These are phyloP conservation scores for Orthonychiurus folsomi DNA, from an alignment of 2,888 invertebrate species.

Conservation along the genomic window DNA sequence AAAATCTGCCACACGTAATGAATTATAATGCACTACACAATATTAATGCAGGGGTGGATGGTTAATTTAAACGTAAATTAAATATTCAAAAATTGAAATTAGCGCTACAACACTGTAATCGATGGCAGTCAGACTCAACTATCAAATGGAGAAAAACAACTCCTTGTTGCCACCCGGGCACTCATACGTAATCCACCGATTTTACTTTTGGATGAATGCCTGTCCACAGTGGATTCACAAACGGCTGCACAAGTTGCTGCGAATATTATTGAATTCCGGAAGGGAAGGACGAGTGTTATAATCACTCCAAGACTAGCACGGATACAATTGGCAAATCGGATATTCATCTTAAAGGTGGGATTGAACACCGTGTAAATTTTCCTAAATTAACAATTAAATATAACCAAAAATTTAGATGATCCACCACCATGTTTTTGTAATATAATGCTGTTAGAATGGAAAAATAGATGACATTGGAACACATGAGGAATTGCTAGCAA, in stretches of 20 bases:
- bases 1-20: background rate
- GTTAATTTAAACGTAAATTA: too few species aligned
- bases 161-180: background rate
- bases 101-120: background rate
- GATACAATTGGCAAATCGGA: background rate
- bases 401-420: background rate
- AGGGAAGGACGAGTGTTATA: conserved; percentile 3
- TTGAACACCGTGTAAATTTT: too few species aligned
- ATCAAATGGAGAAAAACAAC: background rate
- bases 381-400: too few species aligned
- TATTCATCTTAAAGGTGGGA: conserved; percentile 3
- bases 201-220: conserved; percentile 22
- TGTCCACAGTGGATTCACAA: conserved; percentile 7
- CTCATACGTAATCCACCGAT: conserved; percentile 18
- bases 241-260: background rate
- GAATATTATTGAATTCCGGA: background rate
- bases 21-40: background rate
- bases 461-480: background rate
- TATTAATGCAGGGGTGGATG: too few species aligned
- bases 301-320: background rate
- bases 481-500: conserved; percentile 9
- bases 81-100: background rate
- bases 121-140: too few species aligned
- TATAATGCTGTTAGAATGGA: background rate
- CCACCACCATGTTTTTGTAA: background rate